Percentiles rank a stretch among this genome's conserved stretches.
These are phyloP conservation scores for Beroe ovata DNA, from an alignment of 37 sponge, comb jelly and placozoan genomes.

Conservation along the genomic window DNA sequence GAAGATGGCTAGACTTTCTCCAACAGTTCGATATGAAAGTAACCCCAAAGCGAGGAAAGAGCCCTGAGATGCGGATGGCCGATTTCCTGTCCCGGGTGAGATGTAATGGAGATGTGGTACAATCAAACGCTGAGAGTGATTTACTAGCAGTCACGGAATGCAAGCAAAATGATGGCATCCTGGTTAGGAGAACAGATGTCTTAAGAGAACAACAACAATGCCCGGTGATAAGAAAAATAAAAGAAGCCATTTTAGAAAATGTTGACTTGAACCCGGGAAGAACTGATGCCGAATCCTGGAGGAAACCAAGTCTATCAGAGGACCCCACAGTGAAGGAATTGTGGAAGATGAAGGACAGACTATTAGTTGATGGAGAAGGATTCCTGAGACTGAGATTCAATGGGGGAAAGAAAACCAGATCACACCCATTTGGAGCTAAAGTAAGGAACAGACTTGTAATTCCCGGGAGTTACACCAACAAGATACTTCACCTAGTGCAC, in stretches of 20 bases:
- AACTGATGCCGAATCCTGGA: neutral
- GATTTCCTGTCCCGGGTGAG: constrained; percentile 1
- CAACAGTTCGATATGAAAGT: constrained; percentile 4
- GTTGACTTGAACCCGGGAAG: neutral
- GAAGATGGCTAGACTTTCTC: constrained; percentile 5
- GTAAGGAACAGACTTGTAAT: neutral
- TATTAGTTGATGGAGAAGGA: neutral
- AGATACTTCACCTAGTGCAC: constrained; percentile 2
- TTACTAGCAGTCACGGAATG: neutral
- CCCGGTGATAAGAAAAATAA: neutral
- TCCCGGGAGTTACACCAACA: neutral
- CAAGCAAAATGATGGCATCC: neutral
- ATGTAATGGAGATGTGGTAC: neutral
- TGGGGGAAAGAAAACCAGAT: neutral
- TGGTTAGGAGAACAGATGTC: neutral
- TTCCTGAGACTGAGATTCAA: constrained; percentile 4
- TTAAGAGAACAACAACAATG: neutral
- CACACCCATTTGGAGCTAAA: neutral
- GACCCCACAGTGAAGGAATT: neutral
- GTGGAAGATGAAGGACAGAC: constrained; percentile 21
- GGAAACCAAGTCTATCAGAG: neutral
- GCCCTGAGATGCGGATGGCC: constrained; percentile 8
- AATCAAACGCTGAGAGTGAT: neutral
- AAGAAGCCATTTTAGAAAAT: neutral
- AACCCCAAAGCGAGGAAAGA: neutral